phyloP scores from a whole-genome alignment of 2,888 invertebrate genomes.

The Cheilosia soror region DNA sequence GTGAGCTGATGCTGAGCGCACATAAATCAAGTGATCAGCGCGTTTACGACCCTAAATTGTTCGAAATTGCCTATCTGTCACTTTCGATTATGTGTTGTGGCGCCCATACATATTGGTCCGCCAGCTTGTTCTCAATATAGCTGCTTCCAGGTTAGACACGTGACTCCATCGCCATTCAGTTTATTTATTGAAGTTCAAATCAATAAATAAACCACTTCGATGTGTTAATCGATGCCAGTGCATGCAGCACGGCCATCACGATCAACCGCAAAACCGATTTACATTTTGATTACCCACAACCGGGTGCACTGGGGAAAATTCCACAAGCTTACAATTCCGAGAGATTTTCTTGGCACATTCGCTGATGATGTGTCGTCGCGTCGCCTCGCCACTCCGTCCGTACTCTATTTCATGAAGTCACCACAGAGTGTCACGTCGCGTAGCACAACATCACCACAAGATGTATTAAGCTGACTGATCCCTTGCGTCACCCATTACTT shows the following conservation, averaged over 20 bases:
- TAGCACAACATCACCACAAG: slow-evolving; percentile 7
- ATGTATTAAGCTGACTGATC: slow-evolving; percentile 23
- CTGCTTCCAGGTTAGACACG: slow-evolving; percentile 41
- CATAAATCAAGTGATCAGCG: slow-evolving; percentile 17
- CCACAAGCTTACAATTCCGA: slow-evolving; percentile 33
- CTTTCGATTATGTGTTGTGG: slow-evolving; percentile 33
- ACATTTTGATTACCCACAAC: slow-evolving; percentile 41
- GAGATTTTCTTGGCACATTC: slow-evolving; percentile 25
- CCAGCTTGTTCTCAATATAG: not conserved
- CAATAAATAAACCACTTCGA: slow-evolving; percentile 53
- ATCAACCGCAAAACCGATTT: slow-evolving; percentile 54
- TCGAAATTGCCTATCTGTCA: slow-evolving; percentile 35
- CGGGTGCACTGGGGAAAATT: slow-evolving; percentile 34
- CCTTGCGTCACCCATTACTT: slow-evolving; percentile 18
- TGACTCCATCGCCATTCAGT: slow-evolving; percentile 27
- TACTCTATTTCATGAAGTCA: not conserved
- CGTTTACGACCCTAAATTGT: slow-evolving; percentile 23
- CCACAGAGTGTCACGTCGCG: not conserved
- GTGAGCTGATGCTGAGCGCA: not conserved
- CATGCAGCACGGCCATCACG: slow-evolving; percentile 9
- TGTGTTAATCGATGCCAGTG: slow-evolving; percentile 26
- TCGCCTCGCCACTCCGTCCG: not conserved
- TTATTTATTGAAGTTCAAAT: slow-evolving; percentile 42
- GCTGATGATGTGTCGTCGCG: slow-evolving; percentile 8
- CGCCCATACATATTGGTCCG: slow-evolving; percentile 12